Evolutionary conservation across 2,797 vertebrate species (phyloP).

Genomic region (Poecilia gillii): DNA sequence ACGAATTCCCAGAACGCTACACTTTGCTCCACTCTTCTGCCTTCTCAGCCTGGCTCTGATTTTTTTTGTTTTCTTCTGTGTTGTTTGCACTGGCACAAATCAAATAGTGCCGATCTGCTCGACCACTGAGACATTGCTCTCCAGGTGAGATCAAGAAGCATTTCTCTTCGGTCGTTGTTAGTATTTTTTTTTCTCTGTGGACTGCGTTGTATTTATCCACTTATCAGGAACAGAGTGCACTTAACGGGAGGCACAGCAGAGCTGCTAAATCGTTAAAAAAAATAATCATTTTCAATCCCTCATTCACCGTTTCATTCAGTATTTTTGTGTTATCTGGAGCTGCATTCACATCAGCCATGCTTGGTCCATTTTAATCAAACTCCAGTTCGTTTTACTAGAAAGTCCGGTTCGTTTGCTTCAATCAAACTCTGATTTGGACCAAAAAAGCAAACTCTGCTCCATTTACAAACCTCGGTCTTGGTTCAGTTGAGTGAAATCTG

Average conservation of each 20-base stretch:
- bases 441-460: too few relatives aligned
- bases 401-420: too few relatives aligned
- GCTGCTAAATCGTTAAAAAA: slow-evolving; percentile 31
- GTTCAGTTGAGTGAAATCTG: too few relatives aligned
- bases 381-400: too few relatives aligned
- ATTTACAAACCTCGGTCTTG: too few relatives aligned
- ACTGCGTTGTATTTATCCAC: slow-evolving; percentile 44
- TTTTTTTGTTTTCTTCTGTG: neutral
- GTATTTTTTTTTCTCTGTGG: slow-evolving; percentile 45
- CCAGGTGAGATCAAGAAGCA: neutral
- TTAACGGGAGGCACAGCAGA: slow-evolving; percentile 29
- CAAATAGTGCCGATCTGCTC: neutral
- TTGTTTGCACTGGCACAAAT: neutral
- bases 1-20: neutral
- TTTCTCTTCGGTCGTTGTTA: slow-evolving; percentile 15
- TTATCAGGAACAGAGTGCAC: slow-evolving; percentile 19
- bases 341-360: too few relatives aligned
- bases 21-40: neutral
- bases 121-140: neutral
- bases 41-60: neutral
- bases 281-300: neutral
- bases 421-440: too few relatives aligned
- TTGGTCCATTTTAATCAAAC: too few relatives aligned
- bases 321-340: neutral
- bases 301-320: neutral